Conservation (phyloP, 2,113 vertebrate genomes). For the Daboia siamensis region DNA sequence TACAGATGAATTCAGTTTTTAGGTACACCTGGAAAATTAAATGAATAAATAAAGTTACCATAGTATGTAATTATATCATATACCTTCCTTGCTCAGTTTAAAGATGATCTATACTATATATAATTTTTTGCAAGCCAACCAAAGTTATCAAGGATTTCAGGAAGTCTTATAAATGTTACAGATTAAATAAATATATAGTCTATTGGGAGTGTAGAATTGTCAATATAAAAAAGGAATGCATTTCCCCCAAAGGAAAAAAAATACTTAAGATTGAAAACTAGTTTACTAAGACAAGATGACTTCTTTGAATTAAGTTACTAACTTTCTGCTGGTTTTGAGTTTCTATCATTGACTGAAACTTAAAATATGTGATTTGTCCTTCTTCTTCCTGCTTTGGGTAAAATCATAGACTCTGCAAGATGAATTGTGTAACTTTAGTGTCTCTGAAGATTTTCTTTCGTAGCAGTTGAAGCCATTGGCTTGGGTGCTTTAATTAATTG, state of each 20-base stretch:
- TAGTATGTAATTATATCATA: neutral
- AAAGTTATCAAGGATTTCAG: neutral
- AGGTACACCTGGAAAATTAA: neutral
- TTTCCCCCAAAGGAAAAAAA: neutral
- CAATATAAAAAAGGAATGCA: neutral
- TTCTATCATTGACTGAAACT: neutral
- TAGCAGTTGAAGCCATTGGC: slow-evolving; percentile 21
- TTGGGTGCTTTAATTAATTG: slow-evolving; percentile 39
- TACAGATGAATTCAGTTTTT: neutral
- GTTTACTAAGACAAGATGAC: neutral
- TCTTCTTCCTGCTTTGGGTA: neutral
- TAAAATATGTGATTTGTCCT: neutral
- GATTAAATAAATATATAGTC: neutral
- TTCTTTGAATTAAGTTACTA: neutral
- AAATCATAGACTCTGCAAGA: neutral
- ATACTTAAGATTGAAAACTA: neutral
- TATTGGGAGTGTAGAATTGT: neutral
- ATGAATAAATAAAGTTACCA: neutral
- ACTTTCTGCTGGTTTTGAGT: neutral
- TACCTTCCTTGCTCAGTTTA: neutral
- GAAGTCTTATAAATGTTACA: neutral
- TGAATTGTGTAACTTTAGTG: neutral
- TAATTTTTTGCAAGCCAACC: neutral
- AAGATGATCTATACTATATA: neutral
- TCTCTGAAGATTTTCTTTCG: neutral